Conservation (phyloP, 1,140 invertebrate genomes). For the Sinonovacula constricta region DNA sequence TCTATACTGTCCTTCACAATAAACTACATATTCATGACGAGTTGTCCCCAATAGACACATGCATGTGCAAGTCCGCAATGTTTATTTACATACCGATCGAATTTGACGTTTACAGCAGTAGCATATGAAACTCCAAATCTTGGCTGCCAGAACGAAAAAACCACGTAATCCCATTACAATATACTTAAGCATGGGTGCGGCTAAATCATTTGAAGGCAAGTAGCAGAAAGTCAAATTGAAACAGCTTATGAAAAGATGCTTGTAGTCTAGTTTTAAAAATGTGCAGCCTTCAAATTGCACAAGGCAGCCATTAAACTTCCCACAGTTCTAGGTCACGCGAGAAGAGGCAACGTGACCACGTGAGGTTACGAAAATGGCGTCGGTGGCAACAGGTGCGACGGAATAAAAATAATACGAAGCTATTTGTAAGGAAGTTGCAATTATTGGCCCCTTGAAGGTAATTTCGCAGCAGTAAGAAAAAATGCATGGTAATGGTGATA, state of each 20-base stretch:
- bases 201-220: slow-evolving; percentile 37
- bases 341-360: slow-evolving; percentile 33
- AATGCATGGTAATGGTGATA: too few species aligned
- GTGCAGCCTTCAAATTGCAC: slow-evolving; percentile 27
- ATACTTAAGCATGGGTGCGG: slow-evolving; percentile 92
- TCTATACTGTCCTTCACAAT: too few species aligned
- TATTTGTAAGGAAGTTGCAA: too few species aligned
- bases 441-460: too few species aligned
- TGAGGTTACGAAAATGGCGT: slow-evolving; percentile 57
- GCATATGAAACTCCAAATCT: slow-evolving; percentile 98
- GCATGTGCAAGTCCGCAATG: not conserved
- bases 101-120: slow-evolving; percentile 97
- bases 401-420: too few species aligned
- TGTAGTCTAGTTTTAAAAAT: slow-evolving; percentile 52
- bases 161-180: slow-evolving; percentile 98
- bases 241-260: too few species aligned
- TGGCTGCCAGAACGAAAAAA: slow-evolving; percentile 95
- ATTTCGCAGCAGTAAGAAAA: too few species aligned
- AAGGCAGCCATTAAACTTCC: slow-evolving; percentile 72
- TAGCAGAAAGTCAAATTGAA: too few species aligned
- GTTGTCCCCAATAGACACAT: too few species aligned
- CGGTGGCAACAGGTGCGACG: slow-evolving; percentile 58
- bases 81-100: slow-evolving; percentile 86
- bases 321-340: slow-evolving; percentile 61
- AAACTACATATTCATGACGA: too few species aligned